Conservation (phyloP, 2,797 vertebrate species). For the Apogon hyalosoma region DNA sequence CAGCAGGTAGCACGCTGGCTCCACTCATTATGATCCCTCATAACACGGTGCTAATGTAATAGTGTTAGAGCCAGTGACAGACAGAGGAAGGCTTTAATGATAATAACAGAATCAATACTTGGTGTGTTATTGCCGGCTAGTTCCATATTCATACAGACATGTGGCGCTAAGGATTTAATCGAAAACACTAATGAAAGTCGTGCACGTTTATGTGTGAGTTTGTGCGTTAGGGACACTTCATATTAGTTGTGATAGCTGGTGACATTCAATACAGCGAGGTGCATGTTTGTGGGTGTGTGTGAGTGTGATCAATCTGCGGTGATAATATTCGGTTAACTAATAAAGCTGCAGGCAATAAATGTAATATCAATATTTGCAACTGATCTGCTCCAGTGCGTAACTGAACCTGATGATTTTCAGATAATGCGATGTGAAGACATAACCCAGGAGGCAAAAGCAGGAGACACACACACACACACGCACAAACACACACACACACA, state of each 20-base stretch:
- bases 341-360: constrained; percentile 70
- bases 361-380: constrained; percentile 72
- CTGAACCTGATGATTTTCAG: constrained; percentile 66
- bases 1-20: constrained; percentile 69
- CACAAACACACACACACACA: neutral
- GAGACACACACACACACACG: neutral
- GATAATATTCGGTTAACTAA: constrained; percentile 69
- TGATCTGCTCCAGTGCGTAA: constrained; percentile 57
- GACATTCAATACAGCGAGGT: constrained; percentile 1
- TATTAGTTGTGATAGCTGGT: constrained; percentile 6
- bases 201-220: neutral
- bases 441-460: constrained; percentile 51
- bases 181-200: constrained; percentile 50
- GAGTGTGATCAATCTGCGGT: constrained; percentile 49
- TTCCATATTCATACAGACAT: constrained; percentile 38
- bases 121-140: constrained; percentile 41
- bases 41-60: constrained; percentile 64
- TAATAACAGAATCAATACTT: constrained; percentile 68
- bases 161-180: constrained; percentile 33
- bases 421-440: constrained; percentile 68
- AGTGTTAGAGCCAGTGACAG: constrained; percentile 52
- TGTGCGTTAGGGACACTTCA: constrained; percentile 8
- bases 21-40: constrained; percentile 70
- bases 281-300: constrained; percentile 11
- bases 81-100: constrained; percentile 59